Base-by-base conservation (phyloP, 2,888 invertebrate genomes). In the Brachyptera risi region DNA sequence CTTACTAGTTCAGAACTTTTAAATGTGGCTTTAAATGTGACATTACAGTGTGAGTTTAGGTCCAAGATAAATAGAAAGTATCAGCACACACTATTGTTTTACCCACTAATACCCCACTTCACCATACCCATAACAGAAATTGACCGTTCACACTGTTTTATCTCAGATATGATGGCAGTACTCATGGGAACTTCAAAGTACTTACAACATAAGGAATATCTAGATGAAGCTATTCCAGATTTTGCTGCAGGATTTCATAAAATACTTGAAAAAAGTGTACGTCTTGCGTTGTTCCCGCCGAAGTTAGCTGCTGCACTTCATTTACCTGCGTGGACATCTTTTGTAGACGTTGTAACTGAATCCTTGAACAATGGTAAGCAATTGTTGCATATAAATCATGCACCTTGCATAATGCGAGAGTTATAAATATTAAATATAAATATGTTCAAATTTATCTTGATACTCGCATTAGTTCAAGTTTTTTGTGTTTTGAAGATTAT, bases 231-330 rank as follows among this genome's bases (percentile, higher is more conserved):
- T 21, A 69, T 88, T 21, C 71, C 75, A 13, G 71, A 77, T 42
- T 80, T 92, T 69, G 80, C 89, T 2, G 73, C 76, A 60, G 80
- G 79, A 38, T 84, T 92, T 1, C 85, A 87, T 69, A 79, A 82
- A 67, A 85, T 94, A 65, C 93, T 93, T 72, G 77, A 83, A 67
- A 83, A 85, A 26, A 88, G 88, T 60, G 83, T 86, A 0, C 80
- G 81, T 59, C 75, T 94, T 65, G 84, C 86, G 66, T 78, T 84
- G 44, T 71, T 91, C 50, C 87, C 93, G 1, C 80, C 87, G 0
- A 75, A 78, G 62, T 72, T 85, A 66, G 90, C 88, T 13, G 80
- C 82, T 67, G 77, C 76, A 57, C 74, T 86, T 1, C 80, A 81
- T 63, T 72, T 90, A 58, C 82, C 84, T 49, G 78, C 80, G 4